Base-by-base conservation (phyloP, 2,888 invertebrate genomes). In the Ichneumoninae sp. region DNA sequence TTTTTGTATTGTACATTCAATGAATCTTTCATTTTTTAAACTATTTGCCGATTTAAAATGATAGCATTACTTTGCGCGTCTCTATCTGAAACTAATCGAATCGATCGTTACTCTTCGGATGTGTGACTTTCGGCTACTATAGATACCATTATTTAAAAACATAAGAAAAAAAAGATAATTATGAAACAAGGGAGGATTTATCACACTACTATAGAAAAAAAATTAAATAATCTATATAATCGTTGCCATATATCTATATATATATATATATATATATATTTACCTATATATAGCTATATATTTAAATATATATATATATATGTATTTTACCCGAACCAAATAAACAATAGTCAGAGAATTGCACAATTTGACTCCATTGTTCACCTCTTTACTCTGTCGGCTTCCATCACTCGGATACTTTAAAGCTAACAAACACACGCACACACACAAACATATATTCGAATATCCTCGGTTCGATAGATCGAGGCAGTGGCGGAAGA, bases 331-430 rank as follows among this genome's bases (percentile, higher is more conserved):
- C 66, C 52, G 71, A 77, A 83, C 54, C 73, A 65, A 74, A 81
- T 69, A 68, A 77, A 83, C 19, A 47, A 81, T 81, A 81, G 73
- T 68, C 81, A 68, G 71, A 83, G 73, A 60, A 83, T 81, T 83
- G 83, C 83, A 83, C 77, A 76, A 81, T 81, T 73, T 44, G 73
- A 83, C 81, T 81, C 30, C 3, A 50, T 77, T 81, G 26, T 76
- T 80, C 3, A 19, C 30, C 71, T 50, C 10, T 26, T 47, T 26
- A 30, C 47, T 16, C n/a, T 33, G 22, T 30, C 26, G 19, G n/a
- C n/a, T 50, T 30, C 60, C 19, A 63, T 74, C 44, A 74, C 47
- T 47, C 74, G 7, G 6, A 60, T 60, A 22, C 30, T 60, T 60
- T 26, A 30, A 16, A 13, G 26, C 26, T 60, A 60, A 26, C 19